Evolutionary conservation across 2,888 invertebrate genomes (phyloP).

Genomic region (Abrostola triplasia): DNA sequence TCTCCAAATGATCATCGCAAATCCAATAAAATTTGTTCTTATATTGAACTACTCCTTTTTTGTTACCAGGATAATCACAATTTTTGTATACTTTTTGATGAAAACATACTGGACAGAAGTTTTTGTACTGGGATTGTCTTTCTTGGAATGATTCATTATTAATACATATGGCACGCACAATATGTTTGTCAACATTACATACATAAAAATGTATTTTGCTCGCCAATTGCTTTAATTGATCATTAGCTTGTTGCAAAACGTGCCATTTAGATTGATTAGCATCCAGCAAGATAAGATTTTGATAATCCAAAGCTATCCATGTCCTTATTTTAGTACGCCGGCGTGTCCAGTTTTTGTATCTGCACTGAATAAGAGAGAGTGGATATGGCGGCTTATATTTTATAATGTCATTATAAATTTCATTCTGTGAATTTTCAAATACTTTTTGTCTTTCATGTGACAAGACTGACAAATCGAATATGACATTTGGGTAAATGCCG

Average conservation of each 20-base stretch:
- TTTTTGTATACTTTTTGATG: conserved; percentile 69
- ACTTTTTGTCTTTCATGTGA: conserved; percentile 62
- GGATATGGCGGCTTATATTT: conserved; percentile 77
- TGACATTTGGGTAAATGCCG: conserved; percentile 88
- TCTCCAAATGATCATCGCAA: conserved; percentile 85
- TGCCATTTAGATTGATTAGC: conserved; percentile 88
- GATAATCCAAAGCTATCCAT: conserved; percentile 87
- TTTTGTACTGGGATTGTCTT: conserved; percentile 83
- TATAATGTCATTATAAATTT: conserved; percentile 70
- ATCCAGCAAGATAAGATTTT: conserved; percentile 85
- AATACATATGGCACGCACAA: conserved; percentile 87
- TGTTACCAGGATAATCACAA: conserved; percentile 83
- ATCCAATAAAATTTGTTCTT: conserved; percentile 89
- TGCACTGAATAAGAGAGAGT: conserved; percentile 74
- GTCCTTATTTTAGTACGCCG: conserved; percentile 71
- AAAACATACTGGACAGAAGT: conserved; percentile 90
- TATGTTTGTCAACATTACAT: conserved; percentile 77
- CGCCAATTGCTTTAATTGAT: conserved; percentile 72
- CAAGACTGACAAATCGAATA: conserved; percentile 84
- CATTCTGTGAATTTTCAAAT: conserved; percentile 76
- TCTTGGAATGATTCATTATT: conserved; percentile 86
- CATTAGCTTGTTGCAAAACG: conserved; percentile 80
- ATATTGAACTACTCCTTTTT: conserved; percentile 88
- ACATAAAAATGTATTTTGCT: conserved; percentile 86
- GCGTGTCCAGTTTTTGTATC: conserved; percentile 79